Base-by-base conservation (phyloP, 64 coral and sea anemone genomes). In the Trachythela sp. region DNA sequence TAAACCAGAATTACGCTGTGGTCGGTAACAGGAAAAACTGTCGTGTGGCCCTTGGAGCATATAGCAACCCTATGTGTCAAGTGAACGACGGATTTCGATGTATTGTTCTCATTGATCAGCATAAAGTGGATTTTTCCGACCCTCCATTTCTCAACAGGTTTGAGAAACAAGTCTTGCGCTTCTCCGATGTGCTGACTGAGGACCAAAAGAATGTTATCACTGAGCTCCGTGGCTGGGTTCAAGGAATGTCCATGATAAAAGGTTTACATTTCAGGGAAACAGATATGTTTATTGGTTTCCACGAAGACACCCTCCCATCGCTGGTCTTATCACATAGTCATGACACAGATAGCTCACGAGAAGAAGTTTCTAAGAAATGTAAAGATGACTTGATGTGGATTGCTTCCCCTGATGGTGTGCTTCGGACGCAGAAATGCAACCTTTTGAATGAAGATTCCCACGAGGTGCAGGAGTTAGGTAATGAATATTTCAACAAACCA, bases 121-220 rank as follows among this genome's bases (percentile, higher is more conserved):
- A 60, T 83, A 92, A 94, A 92, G 91, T 97, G 4, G 91, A 97
- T 18, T 94, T 88, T 85, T 87, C 95, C 6, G 95, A 97, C 70
- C 95, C 95, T 17, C 95, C 95, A 87, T 97, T 97, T 64, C 92
- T 97, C 13, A 97, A 97, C 89, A 90, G 95, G 48, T 97, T 97
- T 70, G 95, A 97, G 85, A 97, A 97, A 54, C 95, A 97, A 31
- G 33, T 97, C 41, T 86, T 97, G 0, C 90, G 95, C 20, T 97
- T 94, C 84, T 94, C 95, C 41, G 95, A 97, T 35, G 93, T 97
- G 8, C 86, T 97, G 0, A 84, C 48, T 87, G 86, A 83, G 2
- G 71, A 92, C 2, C 67, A 97, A 38, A 59, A 54, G 20, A 27
- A 90, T 22, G 34, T 94, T 0, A 90, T 92, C 39, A 83, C 24